Evolutionary conservation across 2,888 invertebrate genomes (phyloP).

Genomic region (Dioctria linearis): DNA sequence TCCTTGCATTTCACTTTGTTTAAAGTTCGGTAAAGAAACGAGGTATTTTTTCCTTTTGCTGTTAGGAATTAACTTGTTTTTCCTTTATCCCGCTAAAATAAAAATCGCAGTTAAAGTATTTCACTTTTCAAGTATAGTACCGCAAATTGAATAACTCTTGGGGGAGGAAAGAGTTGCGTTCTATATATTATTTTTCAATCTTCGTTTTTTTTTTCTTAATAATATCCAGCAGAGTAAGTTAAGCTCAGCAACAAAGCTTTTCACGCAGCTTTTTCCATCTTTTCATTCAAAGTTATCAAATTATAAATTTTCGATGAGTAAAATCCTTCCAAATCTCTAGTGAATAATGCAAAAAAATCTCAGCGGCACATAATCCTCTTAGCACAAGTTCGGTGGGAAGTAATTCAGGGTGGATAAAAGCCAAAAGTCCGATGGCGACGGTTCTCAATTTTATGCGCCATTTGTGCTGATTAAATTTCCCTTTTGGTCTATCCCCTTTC

Average conservation of each 20-base stretch:
- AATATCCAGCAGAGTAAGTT: not conserved
- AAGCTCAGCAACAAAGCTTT: not conserved
- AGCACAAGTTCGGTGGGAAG: not conserved
- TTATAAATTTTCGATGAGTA: constrained; percentile 24
- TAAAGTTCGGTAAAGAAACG: not conserved
- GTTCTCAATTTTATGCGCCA: constrained; percentile 34
- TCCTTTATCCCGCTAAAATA: too few relatives aligned
- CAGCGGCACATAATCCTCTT: constrained; percentile 32
- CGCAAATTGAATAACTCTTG: not conserved
- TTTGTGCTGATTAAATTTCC: constrained; percentile 36
- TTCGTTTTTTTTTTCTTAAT: not conserved
- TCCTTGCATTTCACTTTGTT: not conserved
- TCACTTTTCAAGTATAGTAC: not conserved
- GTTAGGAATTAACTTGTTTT: too few relatives aligned
- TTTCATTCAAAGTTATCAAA: constrained; percentile 3
- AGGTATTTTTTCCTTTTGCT: too few relatives aligned
- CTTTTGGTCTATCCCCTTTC: not conserved
- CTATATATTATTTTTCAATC: too few relatives aligned
- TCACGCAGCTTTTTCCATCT: not conserved
- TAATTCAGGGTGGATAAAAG: not conserved
- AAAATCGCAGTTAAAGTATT: not conserved
- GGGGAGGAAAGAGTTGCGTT: not conserved
- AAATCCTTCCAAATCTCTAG: constrained; percentile 32
- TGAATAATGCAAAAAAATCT: constrained; percentile 35
- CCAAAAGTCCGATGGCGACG: constrained; percentile 24